phyloP scores from a whole-genome alignment of 2,888 invertebrate genomes.

The Athetis lepigone region DNA sequence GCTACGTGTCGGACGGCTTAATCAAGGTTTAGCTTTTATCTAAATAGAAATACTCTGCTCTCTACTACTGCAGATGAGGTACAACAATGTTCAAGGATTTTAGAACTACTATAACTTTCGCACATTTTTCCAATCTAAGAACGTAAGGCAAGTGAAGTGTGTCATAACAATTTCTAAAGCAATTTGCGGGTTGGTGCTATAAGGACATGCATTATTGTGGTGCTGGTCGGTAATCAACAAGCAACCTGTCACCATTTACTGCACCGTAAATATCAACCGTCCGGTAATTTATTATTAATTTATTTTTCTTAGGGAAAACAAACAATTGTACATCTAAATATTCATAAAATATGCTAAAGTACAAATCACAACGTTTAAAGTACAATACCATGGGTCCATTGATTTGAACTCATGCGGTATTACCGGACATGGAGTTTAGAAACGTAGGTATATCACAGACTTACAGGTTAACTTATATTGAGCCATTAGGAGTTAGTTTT shows the following conservation, averaged over 20 bases:
- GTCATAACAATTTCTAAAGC: conserved; percentile 24
- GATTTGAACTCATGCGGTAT: conserved; percentile 20
- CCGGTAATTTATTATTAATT: too few relatives aligned
- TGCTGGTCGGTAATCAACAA: conserved; percentile 28
- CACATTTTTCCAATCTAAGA: background rate
- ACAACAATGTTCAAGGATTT: background rate
- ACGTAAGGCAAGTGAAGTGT: background rate
- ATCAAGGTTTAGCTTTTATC: background rate
- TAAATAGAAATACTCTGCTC: too few relatives aligned
- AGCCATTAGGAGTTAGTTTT: conserved; percentile 30
- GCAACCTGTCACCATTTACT: conserved; percentile 34
- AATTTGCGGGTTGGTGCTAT: conserved; percentile 9
- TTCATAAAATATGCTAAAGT: too few relatives aligned
- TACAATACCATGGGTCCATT: too few relatives aligned
- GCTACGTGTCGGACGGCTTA: background rate
- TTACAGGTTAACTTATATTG: conserved; percentile 23
- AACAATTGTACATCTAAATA: too few relatives aligned
- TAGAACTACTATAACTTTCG: too few relatives aligned
- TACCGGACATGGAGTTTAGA: conserved; percentile 26
- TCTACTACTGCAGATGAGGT: background rate
- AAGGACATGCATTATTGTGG: conserved; percentile 46
- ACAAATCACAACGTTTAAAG: too few relatives aligned
- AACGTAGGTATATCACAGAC: conserved; percentile 15
- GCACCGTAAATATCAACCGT: too few relatives aligned
- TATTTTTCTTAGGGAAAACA: too few relatives aligned